Base-by-base conservation (phyloP, 2,888 invertebrate species). In the Diplolepis rosae region DNA sequence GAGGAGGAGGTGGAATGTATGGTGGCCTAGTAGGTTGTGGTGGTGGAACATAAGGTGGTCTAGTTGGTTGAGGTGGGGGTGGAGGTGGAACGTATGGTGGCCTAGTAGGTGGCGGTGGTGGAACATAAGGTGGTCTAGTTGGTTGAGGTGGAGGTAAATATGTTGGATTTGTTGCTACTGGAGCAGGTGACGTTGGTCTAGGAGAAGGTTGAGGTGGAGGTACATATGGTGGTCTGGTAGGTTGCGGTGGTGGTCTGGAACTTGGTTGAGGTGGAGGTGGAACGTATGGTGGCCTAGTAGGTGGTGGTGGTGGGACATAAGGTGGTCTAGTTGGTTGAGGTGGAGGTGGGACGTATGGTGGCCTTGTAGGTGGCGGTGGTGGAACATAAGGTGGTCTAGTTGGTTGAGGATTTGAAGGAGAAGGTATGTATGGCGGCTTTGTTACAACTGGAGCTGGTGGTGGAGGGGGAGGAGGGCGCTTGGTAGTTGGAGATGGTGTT, bases 381-480 rank as follows among this genome's bases (percentile, higher is more conserved):
- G 45, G 68, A 75, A 77, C 54, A 27, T 70, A 76, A 71, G 54
- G 70, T 35, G 75, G 51, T 9, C 39, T 66, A 6, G 42, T 65
- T 4, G 65, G 45, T 22, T 65, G 66, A 54, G 27, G 67, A 27
- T 50, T 69, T 56, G 79, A 81, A 7, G 80, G 78, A n/a, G 77
- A 74, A 5, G 81, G 76, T n/a, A 80, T 80, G 65, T 76, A 78
- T 32, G 70, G 78, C n/a, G 79, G 80, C 68, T 48, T 78, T 24
- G 85, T 45, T 70, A 85, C 15, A 70, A 50, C 77, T 71, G 18
- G 77, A 71, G 78, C 80, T 74, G 83, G 74, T 51, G 82, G 85
- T 68, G 68, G 51, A 56, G 50, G 66, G 28, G 7, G 69, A 27
- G 13, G 27, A 82, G 52, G 51, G n/a, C 67, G 9, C 1, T 9